Base-by-base conservation (phyloP, 2,888 invertebrate species). In the Trichogramma dendrolimi region DNA sequence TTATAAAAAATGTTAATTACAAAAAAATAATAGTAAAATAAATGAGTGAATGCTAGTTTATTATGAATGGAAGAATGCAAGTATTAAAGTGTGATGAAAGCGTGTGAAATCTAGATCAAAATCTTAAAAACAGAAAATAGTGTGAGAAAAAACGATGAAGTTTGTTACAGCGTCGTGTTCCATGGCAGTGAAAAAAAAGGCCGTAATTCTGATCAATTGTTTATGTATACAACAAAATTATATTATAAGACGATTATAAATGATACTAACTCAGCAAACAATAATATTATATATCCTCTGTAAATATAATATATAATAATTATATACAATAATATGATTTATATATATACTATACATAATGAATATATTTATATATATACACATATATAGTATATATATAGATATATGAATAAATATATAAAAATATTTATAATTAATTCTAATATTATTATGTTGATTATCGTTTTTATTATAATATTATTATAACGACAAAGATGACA, bases 281-380 rank as follows among this genome's bases (percentile, higher is more conserved):
- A 77, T 70, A 75, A 78, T 74, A 78, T 74, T 78, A 76, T 78
- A 78, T 72, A 27, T 75, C 78, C 74, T 75, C 76, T 78, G 78
- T 78, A 78, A 74, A 78, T 79, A 78, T 77, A 78, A 76, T 77
- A 78, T 77, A 77, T 73, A 70, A 76, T 77, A 77, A 75, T 27
- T 27, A 27, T 27, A 27, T 75, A 75, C 73, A 72, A 77, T 77
- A 71, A 78, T 76, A 77, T 76, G 74, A 76, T 76, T 77, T 77
- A 76, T 76, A 76, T 76, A 75, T 71, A 72, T 67, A 70, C 51
- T 66, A 67, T 65, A 68, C 58, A 69, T 65, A 62, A 63, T 53
- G 42, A 5, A 54, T 54, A 53, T 54, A 40, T 54, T n/a, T 42
- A 40, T 54, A 54, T 40, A 42, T 42, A 54, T 8, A 56, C 63